A percentile compares a stretch with the other conserved stretches of the same genome.
Conservation (phyloP, 2,113 vertebrate species). For the Protomyctophum bolini region DNA sequence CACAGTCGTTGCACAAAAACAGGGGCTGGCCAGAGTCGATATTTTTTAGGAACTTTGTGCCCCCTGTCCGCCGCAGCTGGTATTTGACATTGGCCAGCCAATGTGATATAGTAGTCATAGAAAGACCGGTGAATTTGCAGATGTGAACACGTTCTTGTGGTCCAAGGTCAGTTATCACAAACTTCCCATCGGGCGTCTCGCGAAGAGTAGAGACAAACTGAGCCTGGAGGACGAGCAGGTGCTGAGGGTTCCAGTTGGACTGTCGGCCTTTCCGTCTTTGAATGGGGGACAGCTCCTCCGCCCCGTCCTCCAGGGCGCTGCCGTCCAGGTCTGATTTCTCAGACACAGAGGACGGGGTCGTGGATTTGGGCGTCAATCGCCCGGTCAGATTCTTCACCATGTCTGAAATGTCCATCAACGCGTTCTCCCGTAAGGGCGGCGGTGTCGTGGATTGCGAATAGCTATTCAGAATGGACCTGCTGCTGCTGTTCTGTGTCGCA, state of each 20-base stretch:
- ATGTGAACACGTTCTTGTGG: constrained; percentile 98
- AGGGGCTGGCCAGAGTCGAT: constrained; percentile 96
- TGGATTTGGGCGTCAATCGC: constrained; percentile 96
- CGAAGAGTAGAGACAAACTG: constrained; percentile 95
- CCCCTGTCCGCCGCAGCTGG: constrained; percentile 97
- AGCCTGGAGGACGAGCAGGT: constrained; percentile 97
- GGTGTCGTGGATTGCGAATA: constrained; percentile 81
- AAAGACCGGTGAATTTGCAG: constrained; percentile 99
- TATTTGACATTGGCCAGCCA: constrained; percentile 99
- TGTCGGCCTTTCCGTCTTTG: constrained; percentile 98
- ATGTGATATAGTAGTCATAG: constrained; percentile 99
- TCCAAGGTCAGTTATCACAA: constrained; percentile 93
- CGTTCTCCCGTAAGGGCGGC: constrained; percentile 91
- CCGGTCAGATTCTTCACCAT: constrained; percentile 99
- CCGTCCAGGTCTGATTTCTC: constrained; percentile 95
- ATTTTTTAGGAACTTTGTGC: constrained; percentile 99
- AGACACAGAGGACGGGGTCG: constrained; percentile 92
- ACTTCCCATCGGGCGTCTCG: constrained; percentile 94
- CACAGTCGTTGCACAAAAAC: constrained; percentile 99
- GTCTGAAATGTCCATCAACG: constrained; percentile 98
- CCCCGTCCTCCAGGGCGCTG: constrained; percentile 92
- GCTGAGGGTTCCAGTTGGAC: constrained; percentile 99
- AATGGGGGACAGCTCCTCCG: constrained; percentile 93
- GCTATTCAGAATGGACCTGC: constrained; percentile 73
- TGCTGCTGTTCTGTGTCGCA: constrained; percentile 56